Conservation (phyloP, 2,113 vertebrate species). For the Rynchops niger region DNA sequence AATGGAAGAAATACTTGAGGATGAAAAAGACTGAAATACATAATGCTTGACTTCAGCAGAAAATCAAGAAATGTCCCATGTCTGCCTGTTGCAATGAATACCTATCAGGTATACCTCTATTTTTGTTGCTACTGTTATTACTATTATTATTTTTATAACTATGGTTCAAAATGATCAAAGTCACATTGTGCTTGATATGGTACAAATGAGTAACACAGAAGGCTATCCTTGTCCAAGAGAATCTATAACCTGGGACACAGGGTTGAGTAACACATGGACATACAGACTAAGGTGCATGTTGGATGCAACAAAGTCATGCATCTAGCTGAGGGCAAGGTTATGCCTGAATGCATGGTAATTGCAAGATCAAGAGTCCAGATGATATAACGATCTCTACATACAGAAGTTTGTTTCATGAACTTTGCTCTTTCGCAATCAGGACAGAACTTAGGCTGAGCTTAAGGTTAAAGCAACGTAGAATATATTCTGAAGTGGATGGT, state of each 20-base stretch:
- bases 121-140: background rate
- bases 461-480: background rate
- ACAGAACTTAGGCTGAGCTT: background rate
- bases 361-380: background rate
- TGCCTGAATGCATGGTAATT: background rate
- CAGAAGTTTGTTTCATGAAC: background rate
- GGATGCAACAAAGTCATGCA: rapidly evolving
- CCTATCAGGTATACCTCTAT: background rate
- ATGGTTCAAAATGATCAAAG: background rate
- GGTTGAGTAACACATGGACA: background rate
- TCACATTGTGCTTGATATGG: background rate
- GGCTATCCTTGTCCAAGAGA: background rate
- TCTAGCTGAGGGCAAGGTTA: background rate
- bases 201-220: background rate
- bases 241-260: background rate
- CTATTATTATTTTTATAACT: background rate
- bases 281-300: background rate
- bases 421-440: background rate
- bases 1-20: background rate
- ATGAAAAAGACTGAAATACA: background rate
- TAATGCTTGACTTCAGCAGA: background rate
- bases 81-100: background rate
- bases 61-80: background rate
- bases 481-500: background rate
- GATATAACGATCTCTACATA: background rate